Evolutionary conservation across 2,888 invertebrate genomes (phyloP), one percentile per base, ranked within the genome.

Genomic region (Eupsilia transversa): DNA sequence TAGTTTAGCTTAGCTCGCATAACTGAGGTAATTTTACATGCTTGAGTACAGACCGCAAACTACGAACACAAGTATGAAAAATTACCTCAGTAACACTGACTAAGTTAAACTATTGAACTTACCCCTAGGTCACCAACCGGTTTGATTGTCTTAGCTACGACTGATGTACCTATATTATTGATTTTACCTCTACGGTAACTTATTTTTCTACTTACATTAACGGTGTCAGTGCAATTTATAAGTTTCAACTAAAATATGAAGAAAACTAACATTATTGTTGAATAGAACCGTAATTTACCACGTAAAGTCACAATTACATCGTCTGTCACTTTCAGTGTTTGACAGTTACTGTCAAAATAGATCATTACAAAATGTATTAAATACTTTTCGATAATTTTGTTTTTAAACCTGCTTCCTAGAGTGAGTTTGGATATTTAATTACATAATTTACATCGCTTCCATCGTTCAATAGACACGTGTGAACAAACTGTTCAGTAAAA

Each of bases 181-280:
- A n/a, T 65, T n/a, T 35, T 23, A 35, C 6, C 0, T 27, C 35
- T 27, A n/a, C 17, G 2, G 7, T 52, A 41, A 23, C 41, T 14
- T 38, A 27, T 20, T 56, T 64, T 33, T 72, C 43, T 43, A 76
- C 75, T 76, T 76, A 72, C 72, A 41, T 59, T 30, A 10, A 30
- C 4, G 3, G n/a, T 27, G 10, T 23, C 72, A 23, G 38, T 33
- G 43, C 23, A 20, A 43, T 52, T n/a, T 43, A 14, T 46, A 35
- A 30, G 30, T 10, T 79, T 38, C 17, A 1, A 9, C n/a, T 73
- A 20, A 46, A 27, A 46, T 10, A 0, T 33, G 20, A 38, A 12
- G 7, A 35, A 12, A 7, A 52, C 6, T 20, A 33, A 1, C 7
- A 60, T 27, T 60, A 35, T 30, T 30, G 14, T 23, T 46, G 17